Evolutionary conservation across 2,888 invertebrate genomes (phyloP), one percentile per base, ranked within the genome.

Genomic region (Aporophyla nigra): DNA sequence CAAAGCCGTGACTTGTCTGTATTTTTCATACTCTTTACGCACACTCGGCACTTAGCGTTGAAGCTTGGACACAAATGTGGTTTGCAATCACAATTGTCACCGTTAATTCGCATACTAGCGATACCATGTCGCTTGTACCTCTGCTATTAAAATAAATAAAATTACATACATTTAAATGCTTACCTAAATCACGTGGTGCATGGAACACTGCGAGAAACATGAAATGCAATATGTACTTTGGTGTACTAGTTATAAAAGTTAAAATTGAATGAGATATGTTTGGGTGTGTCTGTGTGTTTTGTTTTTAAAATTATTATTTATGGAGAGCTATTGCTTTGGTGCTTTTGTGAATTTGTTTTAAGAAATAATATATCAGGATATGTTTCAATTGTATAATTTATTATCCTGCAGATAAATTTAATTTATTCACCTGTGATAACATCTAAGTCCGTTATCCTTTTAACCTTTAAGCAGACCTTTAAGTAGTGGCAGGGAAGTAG

Each of bases 71-170:
- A 91, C 91, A 91, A 93, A 94, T 92, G 91, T 92, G 91, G 89
- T 91, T 91, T 87, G 90, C 93, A 95, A 95, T 95, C 95, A 92
- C 92, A 93, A 93, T 93, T 95, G 95, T 95, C 95, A 90, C 93
- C 93, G 95, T 96, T 94, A 95, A 96, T 96, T 95, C 94, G 93
- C 93, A 89, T 92, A 89, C 91, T 91, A 89, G 92, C 91, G 95
- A 96, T 95, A 95, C 91, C 91, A 89, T 89, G 90, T 91, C 90
- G 87, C 89, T 84, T 88, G 88, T 86, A 89, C 83, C 86, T 89
- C 82, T 81, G 85, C 90, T 90, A 89, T 88, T 91, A 90, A 90
- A 90, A 92, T 91, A 90, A 92, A 92, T 92, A 90, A 91, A 91
- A 91, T 91, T 90, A 91, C 88, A 88, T 87, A 86, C 85, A 86